Evolutionary conservation across 2,113 vertebrate genomes (phyloP).

Genomic region (Cryptotis parvus): DNA sequence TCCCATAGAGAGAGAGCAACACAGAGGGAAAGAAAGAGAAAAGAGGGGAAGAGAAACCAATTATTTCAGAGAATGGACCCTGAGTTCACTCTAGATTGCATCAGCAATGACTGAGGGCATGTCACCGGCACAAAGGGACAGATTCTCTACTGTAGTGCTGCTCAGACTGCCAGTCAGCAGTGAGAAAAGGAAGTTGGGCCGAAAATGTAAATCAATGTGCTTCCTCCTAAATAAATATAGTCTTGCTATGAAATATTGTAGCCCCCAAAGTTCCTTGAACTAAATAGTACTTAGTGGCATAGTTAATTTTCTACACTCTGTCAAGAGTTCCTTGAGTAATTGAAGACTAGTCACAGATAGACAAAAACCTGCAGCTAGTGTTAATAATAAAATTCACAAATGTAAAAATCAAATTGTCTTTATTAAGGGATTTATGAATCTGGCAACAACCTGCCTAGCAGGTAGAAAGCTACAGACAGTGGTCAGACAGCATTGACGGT

Average conservation of each 20-base stretch:
- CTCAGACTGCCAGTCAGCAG: neutral
- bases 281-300: neutral
- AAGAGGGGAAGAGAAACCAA: neutral
- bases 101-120: neutral
- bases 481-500: neutral
- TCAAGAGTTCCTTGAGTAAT: neutral
- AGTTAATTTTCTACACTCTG: neutral
- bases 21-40: neutral
- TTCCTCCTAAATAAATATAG: neutral
- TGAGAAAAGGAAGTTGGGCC: neutral
- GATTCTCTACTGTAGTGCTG: neutral
- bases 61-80: fast-evolving
- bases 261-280: neutral
- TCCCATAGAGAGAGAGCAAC: neutral
- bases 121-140: neutral
- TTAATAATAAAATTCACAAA: neutral
- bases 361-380: neutral
- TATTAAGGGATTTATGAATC: no score
- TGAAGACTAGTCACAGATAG: neutral
- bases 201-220: neutral
- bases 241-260: neutral
- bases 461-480: neutral
- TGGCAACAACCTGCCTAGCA: neutral
- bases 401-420: neutral
- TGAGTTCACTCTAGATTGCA: neutral